Base-by-base conservation (phyloP, 2,113 vertebrate genomes). In the Meriones unguiculatus region DNA sequence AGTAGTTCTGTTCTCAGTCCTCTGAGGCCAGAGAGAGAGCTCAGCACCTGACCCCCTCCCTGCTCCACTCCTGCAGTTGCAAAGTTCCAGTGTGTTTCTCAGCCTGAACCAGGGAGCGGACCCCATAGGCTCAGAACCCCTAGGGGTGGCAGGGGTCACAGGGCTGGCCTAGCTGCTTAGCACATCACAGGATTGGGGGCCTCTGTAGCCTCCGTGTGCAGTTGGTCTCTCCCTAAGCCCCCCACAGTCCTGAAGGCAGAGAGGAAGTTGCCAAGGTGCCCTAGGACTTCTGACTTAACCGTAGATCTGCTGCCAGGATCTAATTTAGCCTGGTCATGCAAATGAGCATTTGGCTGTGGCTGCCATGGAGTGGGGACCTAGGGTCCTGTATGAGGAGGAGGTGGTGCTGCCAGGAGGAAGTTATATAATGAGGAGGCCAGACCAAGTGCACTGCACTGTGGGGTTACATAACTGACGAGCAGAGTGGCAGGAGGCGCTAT, bases 201-300 rank as follows among this genome's bases (percentile, higher is more conserved):
- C 70, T 57, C 77, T 50, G 90, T 9, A 67, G 92, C 82, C 64
- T 52, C n/a, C 0, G 1, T 28, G 52, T 62, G 52, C 10, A 17
- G 38, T 14, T 38, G 9, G 75, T 22, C 75, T 67, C 32, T 86
- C 72, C 88, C 50, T 64, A 62, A 89, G 73, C 70, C 59, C 17
- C 17, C 12, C 52, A 64, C 14, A 90, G 94, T 54, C 88, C 88
- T 72, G 52, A 87, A 69, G 98, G 52, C 95, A 95, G 50, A 38
- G 52, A 87, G 73, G 91, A 50, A 80, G 94, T 97, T 98, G 97
- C 98, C 97, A 98, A 94, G 95, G 95, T 81, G 46, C 90, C 96
- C 87, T 97, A 96, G 98, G 96, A 97, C 97, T 98, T 97, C 94
- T 95, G 97, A 95, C 98, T 98, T 98, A 97, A 98, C 98, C 98